Evolutionary conservation across 2,797 vertebrate species (phyloP).

Genomic region (Babyrousa celebensis): DNA sequence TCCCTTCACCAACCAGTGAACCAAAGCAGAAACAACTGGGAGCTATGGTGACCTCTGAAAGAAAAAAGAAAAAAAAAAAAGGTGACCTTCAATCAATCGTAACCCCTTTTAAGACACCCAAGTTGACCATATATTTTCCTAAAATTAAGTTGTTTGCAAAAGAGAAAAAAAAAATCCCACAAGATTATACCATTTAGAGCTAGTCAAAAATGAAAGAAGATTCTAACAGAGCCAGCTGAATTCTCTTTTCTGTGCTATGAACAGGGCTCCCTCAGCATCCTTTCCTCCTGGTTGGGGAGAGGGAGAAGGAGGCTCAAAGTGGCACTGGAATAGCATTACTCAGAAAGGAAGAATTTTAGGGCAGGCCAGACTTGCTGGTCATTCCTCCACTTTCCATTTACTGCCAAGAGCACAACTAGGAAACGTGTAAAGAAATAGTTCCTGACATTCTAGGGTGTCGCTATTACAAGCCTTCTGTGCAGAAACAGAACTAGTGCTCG

Average conservation of each 20-base stretch:
- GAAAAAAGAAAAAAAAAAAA: neutral
- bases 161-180: neutral
- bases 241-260: neutral
- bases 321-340: no score
- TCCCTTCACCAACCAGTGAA: neutral
- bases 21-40: neutral
- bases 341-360: neutral
- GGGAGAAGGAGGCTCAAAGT: neutral
- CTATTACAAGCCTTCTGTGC: neutral
- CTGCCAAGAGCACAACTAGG: neutral
- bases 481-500: neutral
- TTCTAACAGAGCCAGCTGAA: neutral
- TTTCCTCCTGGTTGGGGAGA: neutral
- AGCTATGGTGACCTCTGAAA: neutral
- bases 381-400: neutral
- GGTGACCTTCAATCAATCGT: neutral
- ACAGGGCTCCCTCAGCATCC: neutral
- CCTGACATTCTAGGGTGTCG: neutral
- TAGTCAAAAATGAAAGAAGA: neutral
- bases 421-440: neutral
- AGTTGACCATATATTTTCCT: neutral
- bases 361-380: neutral
- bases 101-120: neutral
- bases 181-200: neutral
- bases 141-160: conserved; percentile 20